Evolutionary conservation across 2,113 vertebrate species (phyloP).

Genomic region (Charadrius vociferus): DNA sequence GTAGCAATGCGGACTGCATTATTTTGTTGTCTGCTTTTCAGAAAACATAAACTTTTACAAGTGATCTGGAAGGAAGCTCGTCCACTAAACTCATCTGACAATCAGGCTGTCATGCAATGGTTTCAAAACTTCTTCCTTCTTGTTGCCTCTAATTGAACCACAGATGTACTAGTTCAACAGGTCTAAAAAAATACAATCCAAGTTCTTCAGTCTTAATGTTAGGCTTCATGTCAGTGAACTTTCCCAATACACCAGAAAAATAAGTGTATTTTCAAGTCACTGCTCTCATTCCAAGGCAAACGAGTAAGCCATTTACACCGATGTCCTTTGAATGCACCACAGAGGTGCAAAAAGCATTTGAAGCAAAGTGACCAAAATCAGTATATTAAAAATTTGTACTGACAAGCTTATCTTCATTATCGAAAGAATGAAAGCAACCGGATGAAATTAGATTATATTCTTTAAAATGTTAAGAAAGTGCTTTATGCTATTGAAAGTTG

Average conservation of each 20-base stretch:
- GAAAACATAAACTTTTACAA: not conserved
- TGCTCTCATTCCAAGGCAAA: not conserved
- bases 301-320: rapidly evolving
- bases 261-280: not conserved
- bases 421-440: not conserved
- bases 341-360: not conserved
- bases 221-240: not conserved
- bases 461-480: not conserved
- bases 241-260: not conserved
- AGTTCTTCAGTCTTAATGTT: not conserved
- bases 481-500: not conserved
- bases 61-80: not conserved
- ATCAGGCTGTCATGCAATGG: not conserved
- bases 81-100: not conserved
- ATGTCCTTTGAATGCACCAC: not conserved
- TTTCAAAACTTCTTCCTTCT: not conserved
- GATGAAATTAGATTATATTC: not conserved
- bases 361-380: not conserved
- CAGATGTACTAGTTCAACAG: not conserved
- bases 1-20: not conserved
- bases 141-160: not conserved
- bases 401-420: not conserved
- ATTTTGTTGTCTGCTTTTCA: not conserved
- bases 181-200: not conserved
- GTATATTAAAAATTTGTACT: not conserved